Base-by-base conservation (phyloP, 2,797 vertebrate species). In the Sebastes jordani region DNA sequence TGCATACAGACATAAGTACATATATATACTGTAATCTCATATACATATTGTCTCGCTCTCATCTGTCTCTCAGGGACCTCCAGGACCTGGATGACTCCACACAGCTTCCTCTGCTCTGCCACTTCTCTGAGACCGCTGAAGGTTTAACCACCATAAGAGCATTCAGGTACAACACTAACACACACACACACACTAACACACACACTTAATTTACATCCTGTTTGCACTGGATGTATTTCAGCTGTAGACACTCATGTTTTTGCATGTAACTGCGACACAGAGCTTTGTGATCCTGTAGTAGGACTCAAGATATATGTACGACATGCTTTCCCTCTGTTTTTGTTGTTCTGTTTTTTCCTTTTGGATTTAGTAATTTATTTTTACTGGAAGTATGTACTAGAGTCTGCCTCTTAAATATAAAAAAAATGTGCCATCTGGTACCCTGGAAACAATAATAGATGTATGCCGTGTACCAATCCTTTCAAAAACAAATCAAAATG, bases 91-190 rank as follows among this genome's bases (percentile, higher is more conserved):
- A 99, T 3, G 98, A 99, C 90, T 99, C 97, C 78, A 99, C 98
- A 2, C 98, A 99, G 86, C 96, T 99, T 16, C 98, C 98, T 74
- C 95, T 99, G 78, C 97, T 99, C 42, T 99, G 98, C 82, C 98
- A 99, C 94, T 99, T 99, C 94, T 99, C 98, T 9, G 98, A 99
- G 94, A 99, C 98, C 0, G 97, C 97, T 0, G 98, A 99, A 89
- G 98, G 98, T 14, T 97, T 99, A 62, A 99, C 98, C 49, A 99
- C 98, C 14, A 99, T 99, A 60, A 95, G 98, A 91, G 98, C 98
- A 0, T 99, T 99, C 61, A 95, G 97, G 98, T 98, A 77, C 16
- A 10, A 70, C 75, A 71, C 71, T 46, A 46, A 46, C 13, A 52
- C 49, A 36, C 20, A 38, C 49, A 18, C 13, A 38, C 49, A 30